Base-by-base conservation (phyloP, 2,888 invertebrate species). In the Spialia ferax region DNA sequence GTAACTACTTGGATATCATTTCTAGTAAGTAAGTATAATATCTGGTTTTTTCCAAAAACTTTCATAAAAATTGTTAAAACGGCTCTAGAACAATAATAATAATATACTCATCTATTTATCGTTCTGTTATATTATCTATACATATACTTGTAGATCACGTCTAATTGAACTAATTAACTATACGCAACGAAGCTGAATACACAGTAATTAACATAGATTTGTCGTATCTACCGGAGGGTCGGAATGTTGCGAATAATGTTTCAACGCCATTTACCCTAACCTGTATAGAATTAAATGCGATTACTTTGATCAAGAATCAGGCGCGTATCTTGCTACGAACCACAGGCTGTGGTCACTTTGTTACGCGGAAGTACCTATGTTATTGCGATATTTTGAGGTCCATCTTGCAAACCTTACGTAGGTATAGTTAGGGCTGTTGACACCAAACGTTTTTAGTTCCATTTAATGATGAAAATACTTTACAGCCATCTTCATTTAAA, bases 141-240 rank as follows among this genome's bases (percentile, higher is more conserved):
- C 3, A 20, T 20, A 50, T 22, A 22, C 3, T 10, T 20, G 22
- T 22, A 50, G 20, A 22, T 63, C 20, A 45, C 20, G 45, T 63
- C 20, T 63, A 29, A 63, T 56, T 45, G 29, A 52, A 11, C 56
- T 50, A 64, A 57, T 57, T 50, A 48, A 64, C 48, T 32, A 64
- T 50, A 56, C 23, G 56, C 22, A 48, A 18, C 63, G 22, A 48
- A 15, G 57, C 56, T 48, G 48, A 22, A 20, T 64, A 50, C 48
- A 48, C 64, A 35, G 48, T 57, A 57, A 64, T 64, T 57, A 57
- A 48, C 64, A 56, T 57, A 64, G 64, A 64, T 64, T 64, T 64
- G 57, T 57, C 48, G 48, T 57, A 32, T 45, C 45, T 45, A 18
- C 45, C 64, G 32, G 32, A 32, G 48, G 55, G 57, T 64, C 57